Evolutionary conservation across 1,140 invertebrate genomes (phyloP), one percentile per base, ranked within the genome.

Genomic region (Magallana ariakensis): DNA sequence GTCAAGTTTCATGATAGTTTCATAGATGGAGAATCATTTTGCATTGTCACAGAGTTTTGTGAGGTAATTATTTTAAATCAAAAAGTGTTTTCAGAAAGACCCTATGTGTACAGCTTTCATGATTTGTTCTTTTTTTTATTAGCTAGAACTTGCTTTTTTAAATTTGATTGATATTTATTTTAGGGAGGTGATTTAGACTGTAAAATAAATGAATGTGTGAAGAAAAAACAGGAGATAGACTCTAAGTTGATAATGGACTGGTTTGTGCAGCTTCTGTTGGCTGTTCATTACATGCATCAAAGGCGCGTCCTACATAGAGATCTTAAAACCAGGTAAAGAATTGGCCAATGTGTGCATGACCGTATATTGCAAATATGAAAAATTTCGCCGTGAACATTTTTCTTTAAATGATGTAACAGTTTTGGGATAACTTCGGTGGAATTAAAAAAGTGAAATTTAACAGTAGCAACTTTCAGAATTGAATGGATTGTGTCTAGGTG

Each of bases 1-100:
- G 92, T 95, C 33, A 94, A 94, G 87, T 95, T 94, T 84, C 90
- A 92, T 88, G 94, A 95, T 88, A 94, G 93, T 83, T 94, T 95
- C 88, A 91, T 94, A 53, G 93, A 94, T 87, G 91, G 92, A 57
- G 94, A 95, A 85, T 94, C 90, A 85, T 95, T 94, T 89, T 95
- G 94, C 88, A 95, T 95, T 88, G 92, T 95, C 2, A 95, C 94
- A 80, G 95, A 95, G 88, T 95, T 92, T 87, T 95, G 95, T 92
- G 94, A 95, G 90, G 94, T 95, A 88, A 88, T 85, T 70, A 10
- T 66, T 46, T 4, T 46, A 46, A 46, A 46, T 46, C 33, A 46
- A 46, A 46, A 46, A 46, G 33, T 46, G 33, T 46, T 46, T 5
- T 46, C 5, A 46, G 33, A 46, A 5, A 46, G 33, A 46, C 33